Evolutionary conservation across 2,113 vertebrate genomes (phyloP), one percentile per base, ranked within the genome.

Genomic region (Mola mola): DNA sequence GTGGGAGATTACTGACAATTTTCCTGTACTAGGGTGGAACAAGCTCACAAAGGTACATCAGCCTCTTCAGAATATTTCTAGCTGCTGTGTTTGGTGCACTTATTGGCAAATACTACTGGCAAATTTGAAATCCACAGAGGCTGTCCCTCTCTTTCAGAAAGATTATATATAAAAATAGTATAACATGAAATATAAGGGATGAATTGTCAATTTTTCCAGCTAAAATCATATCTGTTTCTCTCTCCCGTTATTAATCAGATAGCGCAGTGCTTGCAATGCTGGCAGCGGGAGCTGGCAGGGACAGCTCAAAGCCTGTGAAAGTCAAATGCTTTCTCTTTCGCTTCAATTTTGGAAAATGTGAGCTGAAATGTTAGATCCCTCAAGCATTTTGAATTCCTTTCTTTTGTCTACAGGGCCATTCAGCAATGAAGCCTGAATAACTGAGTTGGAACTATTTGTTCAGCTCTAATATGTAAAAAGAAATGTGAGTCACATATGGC

Each of bases 301-400:
- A 62, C 20, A 4, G 24, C 65, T 85, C 72, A 77, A 81, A 84
- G 83, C 63, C 61, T 72, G 61, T 73, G 63, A 75, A 85, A 83
- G 81, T 85, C 82, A 82, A 86, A 86, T 59, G 26, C 63, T 81
- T 74, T 79, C 68, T 84, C 63, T 83, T 77, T 85, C 61, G 65
- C 66, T 82, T 67, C 75, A 71, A 40, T 80, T 72, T 86, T 78
- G 75, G 38, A 75, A 83, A 85, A 79, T 79, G 60, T 57, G 72
- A 71, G 61, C 66, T 83, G 63, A 87, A 84, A 77, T 68, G 72
- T 53, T 55, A n/a, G 60, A 78, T 16, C 77, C 83, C 86, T 85
- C 60, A 55, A 86, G 86, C 82, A 40, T 57, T 61, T 50, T 76
- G 51, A 52, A 69, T 74, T 84, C 51, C 63, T 73, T 38, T 75